Conservation (phyloP, 2,888 invertebrate genomes). For the Sesia bembeciformis region DNA sequence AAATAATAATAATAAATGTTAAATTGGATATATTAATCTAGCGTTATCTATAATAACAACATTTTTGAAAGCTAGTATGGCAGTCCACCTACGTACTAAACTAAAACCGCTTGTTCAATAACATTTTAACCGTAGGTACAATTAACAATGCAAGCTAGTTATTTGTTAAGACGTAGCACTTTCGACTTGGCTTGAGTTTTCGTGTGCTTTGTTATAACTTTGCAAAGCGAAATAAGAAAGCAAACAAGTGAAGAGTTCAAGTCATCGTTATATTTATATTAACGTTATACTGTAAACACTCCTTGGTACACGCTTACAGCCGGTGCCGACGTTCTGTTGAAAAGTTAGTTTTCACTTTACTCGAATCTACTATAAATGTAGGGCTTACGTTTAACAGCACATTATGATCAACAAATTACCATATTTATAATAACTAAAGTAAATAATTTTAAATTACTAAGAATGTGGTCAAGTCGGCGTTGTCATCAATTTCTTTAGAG, state of each 20-base stretch:
- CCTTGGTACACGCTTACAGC: constrained; percentile 36
- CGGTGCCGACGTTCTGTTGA: constrained; percentile 27
- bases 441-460: too few species aligned
- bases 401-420: too few species aligned
- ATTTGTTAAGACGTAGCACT: not conserved
- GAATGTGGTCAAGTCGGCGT: too few species aligned
- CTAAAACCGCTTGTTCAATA: too few species aligned
- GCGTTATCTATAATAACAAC: too few species aligned
- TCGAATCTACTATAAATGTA: not conserved
- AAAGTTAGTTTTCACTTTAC: constrained; percentile 33
- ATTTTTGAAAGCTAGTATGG: too few species aligned
- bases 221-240: constrained; percentile 48
- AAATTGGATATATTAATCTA: too few species aligned
- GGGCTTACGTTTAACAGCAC: too few species aligned
- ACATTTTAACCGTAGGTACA: not conserved
- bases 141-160: not conserved
- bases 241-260: constrained; percentile 34
- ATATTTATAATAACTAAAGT: too few species aligned
- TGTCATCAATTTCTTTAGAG: too few species aligned
- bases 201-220: constrained; percentile 39
- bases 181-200: constrained; percentile 16
- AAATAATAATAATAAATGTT: too few species aligned
- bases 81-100: too few species aligned
- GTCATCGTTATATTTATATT: constrained; percentile 54
- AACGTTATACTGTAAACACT: constrained; percentile 39